These are phyloP conservation scores for Drosophila littoralis DNA, from an alignment of 1,140 invertebrate genomes.

Conservation along the genomic window DNA sequence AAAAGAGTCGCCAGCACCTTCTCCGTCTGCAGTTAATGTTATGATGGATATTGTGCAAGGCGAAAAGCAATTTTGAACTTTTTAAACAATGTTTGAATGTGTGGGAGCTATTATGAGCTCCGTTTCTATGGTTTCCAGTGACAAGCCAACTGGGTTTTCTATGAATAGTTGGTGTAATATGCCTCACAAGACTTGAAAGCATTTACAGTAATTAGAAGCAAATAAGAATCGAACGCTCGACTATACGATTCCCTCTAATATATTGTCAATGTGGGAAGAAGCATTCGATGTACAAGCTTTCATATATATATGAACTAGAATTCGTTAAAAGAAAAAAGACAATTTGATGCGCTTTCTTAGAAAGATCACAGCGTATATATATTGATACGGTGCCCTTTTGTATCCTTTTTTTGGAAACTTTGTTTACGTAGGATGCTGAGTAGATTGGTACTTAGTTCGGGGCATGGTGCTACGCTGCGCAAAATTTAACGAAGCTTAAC, in stretches of 20 bases:
- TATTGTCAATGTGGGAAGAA: background rate
- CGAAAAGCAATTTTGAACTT: constrained; percentile 66
- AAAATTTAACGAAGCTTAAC: constrained; percentile 83
- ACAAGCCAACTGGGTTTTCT: constrained; percentile 38
- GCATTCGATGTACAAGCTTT: no score
- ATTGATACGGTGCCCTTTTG: no score
- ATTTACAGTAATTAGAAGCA: constrained; percentile 76
- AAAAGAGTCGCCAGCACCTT: constrained; percentile 25
- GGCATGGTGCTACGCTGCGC: constrained; percentile 42
- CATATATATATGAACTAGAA: no score
- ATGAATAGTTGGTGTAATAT: constrained; percentile 73
- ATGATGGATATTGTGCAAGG: constrained; percentile 66
- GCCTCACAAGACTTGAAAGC: constrained; percentile 75
- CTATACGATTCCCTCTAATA: constrained; percentile 13
- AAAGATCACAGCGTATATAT: no score
- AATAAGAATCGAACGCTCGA: constrained; percentile 47
- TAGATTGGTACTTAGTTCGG: no score
- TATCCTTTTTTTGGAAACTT: background rate
- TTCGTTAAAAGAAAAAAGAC: no score
- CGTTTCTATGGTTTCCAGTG: constrained; percentile 41
- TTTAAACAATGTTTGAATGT: constrained; percentile 45
- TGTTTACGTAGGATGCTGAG: background rate
- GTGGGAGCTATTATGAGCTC: constrained; percentile 37
- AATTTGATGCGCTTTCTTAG: no score
- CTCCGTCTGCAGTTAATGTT: constrained; percentile 60